Conservation (phyloP, 2,113 vertebrate genomes). For the Aphyosemion australe region DNA sequence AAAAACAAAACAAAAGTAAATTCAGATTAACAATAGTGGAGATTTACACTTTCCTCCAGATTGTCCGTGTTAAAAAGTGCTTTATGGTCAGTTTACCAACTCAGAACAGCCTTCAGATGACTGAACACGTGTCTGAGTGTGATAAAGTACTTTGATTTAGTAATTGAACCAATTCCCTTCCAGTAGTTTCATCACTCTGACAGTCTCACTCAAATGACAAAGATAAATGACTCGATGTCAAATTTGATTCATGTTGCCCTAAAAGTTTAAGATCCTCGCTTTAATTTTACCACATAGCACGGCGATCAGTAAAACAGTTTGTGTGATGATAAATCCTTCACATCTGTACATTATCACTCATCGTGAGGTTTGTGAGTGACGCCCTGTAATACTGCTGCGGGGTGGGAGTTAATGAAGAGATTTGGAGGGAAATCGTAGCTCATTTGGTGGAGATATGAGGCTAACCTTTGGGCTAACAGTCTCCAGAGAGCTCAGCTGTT, state of each 20-base stretch:
- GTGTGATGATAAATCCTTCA: slow-evolving; percentile 32
- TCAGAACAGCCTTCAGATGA: too few species aligned
- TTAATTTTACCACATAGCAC: slow-evolving; percentile 1
- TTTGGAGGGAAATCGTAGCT: slow-evolving; percentile 69
- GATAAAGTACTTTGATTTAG: neutral
- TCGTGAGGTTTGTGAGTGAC: slow-evolving; percentile 37
- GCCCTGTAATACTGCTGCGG: slow-evolving; percentile 36
- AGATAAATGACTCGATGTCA: neutral
- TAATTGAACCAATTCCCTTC: neutral
- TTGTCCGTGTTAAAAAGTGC: too few species aligned
- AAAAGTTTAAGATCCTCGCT: neutral
- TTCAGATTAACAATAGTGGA: too few species aligned
- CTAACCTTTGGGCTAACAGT: slow-evolving; percentile 68
- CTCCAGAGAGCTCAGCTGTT: slow-evolving; percentile 53
- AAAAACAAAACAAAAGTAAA: too few species aligned
- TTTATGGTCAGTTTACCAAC: too few species aligned
- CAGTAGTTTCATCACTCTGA: neutral
- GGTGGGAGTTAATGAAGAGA: slow-evolving; percentile 57
- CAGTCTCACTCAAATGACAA: neutral
- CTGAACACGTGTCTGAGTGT: too few species aligned
- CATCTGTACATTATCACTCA: slow-evolving; percentile 52
- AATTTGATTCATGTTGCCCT: neutral
- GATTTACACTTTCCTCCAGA: too few species aligned
- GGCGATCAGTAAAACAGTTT: slow-evolving; percentile 10
- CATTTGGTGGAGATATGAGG: slow-evolving; percentile 72